Evolutionary conservation across 35 echinoderm and acorn worm genomes (phyloP).

Genomic region (Anneissia japonica): DNA sequence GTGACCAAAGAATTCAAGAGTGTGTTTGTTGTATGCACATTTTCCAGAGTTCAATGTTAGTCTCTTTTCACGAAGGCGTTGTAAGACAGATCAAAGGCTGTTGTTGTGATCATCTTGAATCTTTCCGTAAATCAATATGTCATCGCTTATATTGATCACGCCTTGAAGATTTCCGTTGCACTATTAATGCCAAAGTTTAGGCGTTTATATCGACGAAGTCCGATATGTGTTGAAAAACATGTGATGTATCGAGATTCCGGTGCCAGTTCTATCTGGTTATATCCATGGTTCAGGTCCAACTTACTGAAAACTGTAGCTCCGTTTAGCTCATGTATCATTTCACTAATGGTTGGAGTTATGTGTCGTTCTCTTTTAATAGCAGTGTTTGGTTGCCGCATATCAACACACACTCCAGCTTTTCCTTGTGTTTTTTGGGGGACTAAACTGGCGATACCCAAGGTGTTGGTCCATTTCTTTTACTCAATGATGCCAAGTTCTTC

Average conservation of each 20-base stretch:
- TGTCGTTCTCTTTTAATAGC: slow-evolving; percentile 56
- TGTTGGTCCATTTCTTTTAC: slow-evolving; percentile 22
- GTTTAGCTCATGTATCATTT: slow-evolving; percentile 40
- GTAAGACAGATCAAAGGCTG: no score
- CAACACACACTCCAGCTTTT: slow-evolving; percentile 43
- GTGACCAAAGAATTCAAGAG: no score
- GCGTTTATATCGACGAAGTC: slow-evolving; percentile 21
- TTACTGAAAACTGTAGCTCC: slow-evolving; percentile 43
- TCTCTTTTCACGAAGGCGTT: no score
- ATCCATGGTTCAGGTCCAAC: slow-evolving; percentile 50
- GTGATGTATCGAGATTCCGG: slow-evolving; percentile 9
- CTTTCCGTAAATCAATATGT: background rate
- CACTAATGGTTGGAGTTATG: slow-evolving; percentile 56
- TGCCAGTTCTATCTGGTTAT: background rate
- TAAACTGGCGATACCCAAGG: slow-evolving; percentile 59
- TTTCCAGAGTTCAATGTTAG: no score
- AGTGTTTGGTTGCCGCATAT: slow-evolving; percentile 47
- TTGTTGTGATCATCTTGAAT: slow-evolving; percentile 25
- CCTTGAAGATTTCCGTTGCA: slow-evolving; percentile 38
- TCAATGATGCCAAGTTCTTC: slow-evolving; percentile 40
- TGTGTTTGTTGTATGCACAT: no score
- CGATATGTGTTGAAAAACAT: slow-evolving; percentile 17
- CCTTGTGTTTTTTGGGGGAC: slow-evolving; percentile 25
- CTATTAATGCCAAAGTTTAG: slow-evolving; percentile 49
- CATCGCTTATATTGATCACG: slow-evolving; percentile 59